A percentile compares a stretch with the other conserved stretches of the same genome.
These are phyloP conservation scores for Thera obeliscata DNA, from an alignment of 2,888 invertebrate species.

Conservation along the genomic window DNA sequence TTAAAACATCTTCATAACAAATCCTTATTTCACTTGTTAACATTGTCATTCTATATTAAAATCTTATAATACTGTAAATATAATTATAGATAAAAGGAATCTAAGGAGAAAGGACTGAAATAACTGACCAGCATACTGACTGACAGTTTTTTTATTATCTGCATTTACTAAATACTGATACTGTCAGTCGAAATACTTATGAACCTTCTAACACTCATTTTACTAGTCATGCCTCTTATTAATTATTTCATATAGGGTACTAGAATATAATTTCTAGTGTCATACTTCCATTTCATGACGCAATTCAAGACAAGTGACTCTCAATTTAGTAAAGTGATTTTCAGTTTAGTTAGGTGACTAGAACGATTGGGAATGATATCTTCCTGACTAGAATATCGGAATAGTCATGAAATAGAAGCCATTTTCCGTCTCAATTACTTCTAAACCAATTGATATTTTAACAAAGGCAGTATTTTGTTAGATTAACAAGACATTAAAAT, in stretches of 20 bases:
- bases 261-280: slow-evolving; percentile 27
- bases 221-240: slow-evolving; percentile 5
- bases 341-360: slow-evolving; percentile 35
- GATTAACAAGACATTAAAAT: slow-evolving; percentile 66
- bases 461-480: slow-evolving; percentile 80
- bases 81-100: slow-evolving; percentile 42
- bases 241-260: slow-evolving; percentile 7
- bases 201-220: slow-evolving; percentile 11
- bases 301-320: slow-evolving; percentile 29
- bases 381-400: slow-evolving; percentile 36
- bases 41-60: slow-evolving; percentile 35
- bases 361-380: slow-evolving; percentile 35
- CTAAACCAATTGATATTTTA: slow-evolving; percentile 67
- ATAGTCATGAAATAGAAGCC: slow-evolving; percentile 37
- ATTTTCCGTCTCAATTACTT: slow-evolving; percentile 40
- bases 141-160: slow-evolving; percentile 17
- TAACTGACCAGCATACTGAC: slow-evolving; percentile 14
- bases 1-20: slow-evolving; percentile 50
- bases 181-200: slow-evolving; percentile 11
- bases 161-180: background rate
- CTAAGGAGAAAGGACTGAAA: slow-evolving; percentile 55
- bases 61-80: slow-evolving; percentile 48
- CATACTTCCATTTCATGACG: slow-evolving; percentile 36
- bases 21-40: slow-evolving; percentile 35
- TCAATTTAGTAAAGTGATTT: slow-evolving; percentile 13